Conservation (phyloP, 2,113 vertebrate species). For the Halichoeres trimaculatus region DNA sequence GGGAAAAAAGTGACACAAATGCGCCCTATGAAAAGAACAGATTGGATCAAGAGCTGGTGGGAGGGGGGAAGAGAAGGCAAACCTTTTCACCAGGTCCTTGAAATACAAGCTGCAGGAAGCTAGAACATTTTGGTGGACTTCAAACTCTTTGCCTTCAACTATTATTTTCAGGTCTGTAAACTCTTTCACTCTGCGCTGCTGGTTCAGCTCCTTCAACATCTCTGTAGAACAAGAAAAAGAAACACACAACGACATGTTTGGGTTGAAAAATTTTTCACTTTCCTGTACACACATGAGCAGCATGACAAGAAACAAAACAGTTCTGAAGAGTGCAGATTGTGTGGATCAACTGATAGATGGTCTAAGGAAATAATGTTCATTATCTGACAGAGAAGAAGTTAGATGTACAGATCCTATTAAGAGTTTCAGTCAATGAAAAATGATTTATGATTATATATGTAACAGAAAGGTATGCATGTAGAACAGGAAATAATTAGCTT, state of each 20-base stretch:
- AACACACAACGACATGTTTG: constrained; percentile 97
- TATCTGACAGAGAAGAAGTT: constrained; percentile 39
- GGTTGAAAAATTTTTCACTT: constrained; percentile 84
- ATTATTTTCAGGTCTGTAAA: constrained; percentile 99
- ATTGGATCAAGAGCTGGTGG: constrained; percentile 96
- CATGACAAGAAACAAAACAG: constrained; percentile 56
- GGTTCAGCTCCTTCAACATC: constrained; percentile 99
- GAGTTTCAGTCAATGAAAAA: constrained; percentile 37
- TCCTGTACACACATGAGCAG: constrained; percentile 54
- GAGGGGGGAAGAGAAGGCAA: constrained; percentile 90
- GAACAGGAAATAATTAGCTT: constrained; percentile 9
- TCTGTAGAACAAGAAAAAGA: constrained; percentile 99
- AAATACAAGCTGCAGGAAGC: constrained; percentile 99
- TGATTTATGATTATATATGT: not conserved
- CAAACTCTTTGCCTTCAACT: constrained; percentile 99
- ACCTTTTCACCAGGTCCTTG: constrained; percentile 99
- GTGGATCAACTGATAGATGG: constrained; percentile 37
- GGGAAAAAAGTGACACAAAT: constrained; percentile 94
- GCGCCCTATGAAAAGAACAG: constrained; percentile 98
- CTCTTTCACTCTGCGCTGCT: constrained; percentile 99
- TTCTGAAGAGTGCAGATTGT: constrained; percentile 44
- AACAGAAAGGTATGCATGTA: not conserved
- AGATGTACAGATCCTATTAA: constrained; percentile 23
- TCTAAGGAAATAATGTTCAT: constrained; percentile 46
- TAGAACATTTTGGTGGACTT: constrained; percentile 99